Base-by-base conservation (phyloP, 1,140 invertebrate species). In the Ceratoteleas bidentatus region DNA sequence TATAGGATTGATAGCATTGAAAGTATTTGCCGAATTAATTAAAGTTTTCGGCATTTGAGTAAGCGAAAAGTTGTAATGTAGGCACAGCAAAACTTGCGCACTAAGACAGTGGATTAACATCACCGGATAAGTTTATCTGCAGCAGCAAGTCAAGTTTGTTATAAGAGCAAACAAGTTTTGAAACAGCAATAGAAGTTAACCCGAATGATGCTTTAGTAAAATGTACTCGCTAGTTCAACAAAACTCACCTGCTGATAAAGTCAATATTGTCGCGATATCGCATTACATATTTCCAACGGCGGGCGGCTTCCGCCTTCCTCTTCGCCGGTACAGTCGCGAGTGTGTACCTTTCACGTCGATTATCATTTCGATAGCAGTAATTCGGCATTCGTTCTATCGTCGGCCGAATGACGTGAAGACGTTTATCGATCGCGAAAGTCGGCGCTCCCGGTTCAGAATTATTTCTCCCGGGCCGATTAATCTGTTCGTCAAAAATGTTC, bases 91-190 rank as follows among this genome's bases (percentile, higher is more conserved):
- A 81, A 81, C 69, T 81, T 81, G 9, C 6, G 58, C 52, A 58
- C 65, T 74, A 68, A 81, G 49, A 74, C 58, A 81, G 40, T 69
- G 65, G 65, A 81, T 81, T 81, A 81, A 81, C 72, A 81, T 70
- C 58, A 65, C 58, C 62, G 78, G 47, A 81, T 81, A 81, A 81
- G 78, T 81, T 81, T 75, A 81, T 81, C 65, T 81, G 53, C 33
- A 65, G 64, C 50, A 81, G 78, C 72, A 70, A 81, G 78, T 75
- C 72, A 81, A 75, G 78, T 75, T 81, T 81, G 78, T 75, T 81
- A 81, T 81, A 81, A 81, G 66, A 81, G 79, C 72, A 81, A 81
- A 81, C 78, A 81, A 81, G 78, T 81, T 81, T 75, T 75, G 78
- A 81, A 81, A 81, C 72, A 81, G 72, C 72, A 69, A 81, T 81